phyloP scores from a whole-genome alignment of 2,113 vertebrate species.

The Salvator merianae region DNA sequence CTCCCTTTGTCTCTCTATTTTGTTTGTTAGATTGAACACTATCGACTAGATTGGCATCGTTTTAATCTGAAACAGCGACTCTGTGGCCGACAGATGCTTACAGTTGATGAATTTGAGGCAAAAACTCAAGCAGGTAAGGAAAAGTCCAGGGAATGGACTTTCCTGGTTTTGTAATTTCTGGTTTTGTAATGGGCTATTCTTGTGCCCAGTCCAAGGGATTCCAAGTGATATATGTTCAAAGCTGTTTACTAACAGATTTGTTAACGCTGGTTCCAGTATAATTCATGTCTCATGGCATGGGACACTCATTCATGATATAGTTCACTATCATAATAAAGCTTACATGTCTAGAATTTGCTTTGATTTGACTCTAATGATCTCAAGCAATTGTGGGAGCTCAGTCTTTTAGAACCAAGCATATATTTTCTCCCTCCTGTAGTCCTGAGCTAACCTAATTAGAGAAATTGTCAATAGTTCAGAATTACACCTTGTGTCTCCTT shows the following conservation, averaged over 20 bases:
- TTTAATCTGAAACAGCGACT: constrained; percentile 93
- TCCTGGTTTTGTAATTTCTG: background rate
- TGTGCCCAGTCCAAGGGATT: background rate
- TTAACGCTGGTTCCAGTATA: background rate
- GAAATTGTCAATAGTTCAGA: background rate
- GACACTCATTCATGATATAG: background rate
- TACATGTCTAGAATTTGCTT: background rate
- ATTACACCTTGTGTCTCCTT: background rate
- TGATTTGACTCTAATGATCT: background rate
- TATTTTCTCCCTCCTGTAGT: background rate
- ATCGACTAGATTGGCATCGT: constrained; percentile 94
- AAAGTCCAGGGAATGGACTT: too few species aligned
- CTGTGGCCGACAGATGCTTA: constrained; percentile 65
- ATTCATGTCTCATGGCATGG: background rate
- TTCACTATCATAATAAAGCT: background rate
- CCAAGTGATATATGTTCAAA: background rate
- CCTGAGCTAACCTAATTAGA: background rate
- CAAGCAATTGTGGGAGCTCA: background rate
- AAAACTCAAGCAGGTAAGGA: constrained; percentile 78
- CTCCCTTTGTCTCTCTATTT: background rate
- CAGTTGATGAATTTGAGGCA: constrained; percentile 87
- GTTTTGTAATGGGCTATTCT: background rate
- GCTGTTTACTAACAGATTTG: background rate
- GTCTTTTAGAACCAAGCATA: background rate
- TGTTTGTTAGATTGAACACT: constrained; percentile 86